These are phyloP conservation scores for Brenthis daphne DNA, from an alignment of 2,888 invertebrate species.

Conservation along the genomic window DNA sequence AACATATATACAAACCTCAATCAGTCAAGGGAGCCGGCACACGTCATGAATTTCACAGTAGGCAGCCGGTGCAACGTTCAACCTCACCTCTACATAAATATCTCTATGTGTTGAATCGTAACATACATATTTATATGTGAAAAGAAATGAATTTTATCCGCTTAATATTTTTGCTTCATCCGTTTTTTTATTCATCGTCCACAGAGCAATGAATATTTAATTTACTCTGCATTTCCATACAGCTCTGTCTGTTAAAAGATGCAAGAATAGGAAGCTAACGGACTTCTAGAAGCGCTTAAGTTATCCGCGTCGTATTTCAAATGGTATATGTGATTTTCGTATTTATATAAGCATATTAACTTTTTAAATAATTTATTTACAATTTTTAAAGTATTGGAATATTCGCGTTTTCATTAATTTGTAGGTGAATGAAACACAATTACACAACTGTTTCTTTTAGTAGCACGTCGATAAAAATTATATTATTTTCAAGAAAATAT, in stretches of 20 bases:
- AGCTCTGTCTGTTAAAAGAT: conserved; percentile 22
- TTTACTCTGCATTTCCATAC: conserved; percentile 27
- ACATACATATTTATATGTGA: conserved; percentile 31
- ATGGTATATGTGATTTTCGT: not conserved
- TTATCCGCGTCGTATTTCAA: not conserved
- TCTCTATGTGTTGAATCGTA: conserved; percentile 16
- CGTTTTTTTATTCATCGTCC: conserved; percentile 28
- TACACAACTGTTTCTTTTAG: too few relatives aligned
- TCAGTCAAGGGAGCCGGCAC: conserved; percentile 65
- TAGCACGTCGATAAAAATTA: too few relatives aligned
- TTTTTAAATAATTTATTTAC: not conserved
- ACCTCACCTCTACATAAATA: conserved; percentile 15
- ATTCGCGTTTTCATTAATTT: too few relatives aligned
- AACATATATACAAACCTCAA: conserved; percentile 59
- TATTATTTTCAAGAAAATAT: too few relatives aligned
- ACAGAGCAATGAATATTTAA: conserved; percentile 30
- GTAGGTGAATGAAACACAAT: too few relatives aligned
- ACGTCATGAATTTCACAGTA: conserved; percentile 73
- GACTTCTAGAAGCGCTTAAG: conserved; percentile 5
- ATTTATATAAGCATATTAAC: not conserved
- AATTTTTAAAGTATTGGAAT: too few relatives aligned
- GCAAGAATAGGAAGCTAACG: conserved; percentile 13
- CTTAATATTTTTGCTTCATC: conserved; percentile 32
- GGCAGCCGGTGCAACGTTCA: conserved; percentile 39
- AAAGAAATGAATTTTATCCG: conserved; percentile 28